Base-by-base conservation (phyloP, 1,140 invertebrate genomes). In the Dendrolimus kikuchii region DNA sequence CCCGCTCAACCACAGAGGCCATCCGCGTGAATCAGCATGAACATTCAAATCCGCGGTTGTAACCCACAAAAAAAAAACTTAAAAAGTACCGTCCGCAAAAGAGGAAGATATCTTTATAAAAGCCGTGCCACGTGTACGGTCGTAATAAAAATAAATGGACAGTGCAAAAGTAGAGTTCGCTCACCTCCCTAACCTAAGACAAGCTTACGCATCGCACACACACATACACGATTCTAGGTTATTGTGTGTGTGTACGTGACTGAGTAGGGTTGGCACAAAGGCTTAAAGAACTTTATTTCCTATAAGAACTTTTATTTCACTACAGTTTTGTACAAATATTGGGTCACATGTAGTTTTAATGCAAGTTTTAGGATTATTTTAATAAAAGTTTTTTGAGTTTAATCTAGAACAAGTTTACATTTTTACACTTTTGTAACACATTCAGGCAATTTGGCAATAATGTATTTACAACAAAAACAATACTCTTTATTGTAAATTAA, bases 141-240 rank as follows among this genome's bases (percentile, higher is more conserved):
- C 68, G 80, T 77, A 82, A 86, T 84, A 84, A 86, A 86, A 86
- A 86, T 84, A 84, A 84, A 83, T 81, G 72, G 74, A 73, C 70
- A 76, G 71, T 54, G 56, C 71, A 70, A 71, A 73, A 77, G 23
- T 23, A 3, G 78, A 77, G 82, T 78, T 84, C 82, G 75, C 64
- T 86, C 79, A 86, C 82, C 82, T 82, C 78, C 82, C 82, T 86
- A 86, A 86, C 82, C 82, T 86, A 86, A 86, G 82, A 82, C 82
- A 86, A 84, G 60, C 64, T 68, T 78, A 81, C 80, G 77, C 80
- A 81, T 68, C 70, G 72, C 79, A 53, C 76, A 77, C 71, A 81
- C 77, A 74, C 46, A 45, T 64, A 44, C 23, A n/a, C 53, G 56
- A 59, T 63, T 66, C 59, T 66, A 69, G 63, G 64, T 57, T 46